Percentiles rank a stretch among this genome's conserved stretches.
These are phyloP conservation scores for Tetraodon nigroviridis DNA, from an alignment of 2,113 vertebrate genomes.

Conservation along the genomic window DNA sequence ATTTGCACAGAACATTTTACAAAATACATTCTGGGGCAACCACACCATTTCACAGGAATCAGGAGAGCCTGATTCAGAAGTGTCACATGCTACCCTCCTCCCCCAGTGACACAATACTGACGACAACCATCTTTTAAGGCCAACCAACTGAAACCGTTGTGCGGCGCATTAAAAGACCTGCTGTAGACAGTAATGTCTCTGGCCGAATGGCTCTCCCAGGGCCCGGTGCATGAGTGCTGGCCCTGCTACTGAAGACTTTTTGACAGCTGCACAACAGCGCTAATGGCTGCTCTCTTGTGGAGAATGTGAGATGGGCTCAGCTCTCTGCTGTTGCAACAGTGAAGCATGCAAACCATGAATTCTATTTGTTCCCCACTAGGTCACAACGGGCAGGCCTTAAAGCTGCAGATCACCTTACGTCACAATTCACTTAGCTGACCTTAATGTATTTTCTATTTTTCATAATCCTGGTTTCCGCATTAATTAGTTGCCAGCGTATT, in stretches of 20 bases:
- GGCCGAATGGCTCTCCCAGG: slow-evolving; percentile 49
- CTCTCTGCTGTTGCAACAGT: slow-evolving; percentile 64
- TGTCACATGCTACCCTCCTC: slow-evolving; percentile 29
- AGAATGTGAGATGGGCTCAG: slow-evolving; percentile 64
- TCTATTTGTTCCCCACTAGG: slow-evolving; percentile 67
- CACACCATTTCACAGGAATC: not conserved
- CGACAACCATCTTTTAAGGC: slow-evolving; percentile 59
- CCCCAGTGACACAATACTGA: slow-evolving; percentile 64
- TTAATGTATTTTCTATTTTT: slow-evolving; percentile 74
- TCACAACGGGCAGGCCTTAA: slow-evolving; percentile 72
- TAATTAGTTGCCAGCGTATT: slow-evolving; percentile 74
- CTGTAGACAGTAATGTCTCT: slow-evolving; percentile 59
- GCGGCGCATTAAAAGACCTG: slow-evolving; percentile 63
- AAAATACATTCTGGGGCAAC: slow-evolving; percentile 28
- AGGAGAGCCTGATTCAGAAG: slow-evolving; percentile 1
- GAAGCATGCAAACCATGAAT: slow-evolving; percentile 73
- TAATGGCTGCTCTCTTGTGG: slow-evolving; percentile 61
- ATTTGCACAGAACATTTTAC: slow-evolving; percentile 64
- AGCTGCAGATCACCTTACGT: slow-evolving; percentile 72
- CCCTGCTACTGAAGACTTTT: slow-evolving; percentile 50
- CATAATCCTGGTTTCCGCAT: slow-evolving; percentile 71
- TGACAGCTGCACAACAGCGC: slow-evolving; percentile 65
- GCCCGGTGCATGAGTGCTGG: slow-evolving; percentile 41
- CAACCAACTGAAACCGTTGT: slow-evolving; percentile 53
- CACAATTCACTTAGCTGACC: slow-evolving; percentile 65